Base-by-base conservation (phyloP, 2,113 vertebrate species). In the Piaya cayana region DNA sequence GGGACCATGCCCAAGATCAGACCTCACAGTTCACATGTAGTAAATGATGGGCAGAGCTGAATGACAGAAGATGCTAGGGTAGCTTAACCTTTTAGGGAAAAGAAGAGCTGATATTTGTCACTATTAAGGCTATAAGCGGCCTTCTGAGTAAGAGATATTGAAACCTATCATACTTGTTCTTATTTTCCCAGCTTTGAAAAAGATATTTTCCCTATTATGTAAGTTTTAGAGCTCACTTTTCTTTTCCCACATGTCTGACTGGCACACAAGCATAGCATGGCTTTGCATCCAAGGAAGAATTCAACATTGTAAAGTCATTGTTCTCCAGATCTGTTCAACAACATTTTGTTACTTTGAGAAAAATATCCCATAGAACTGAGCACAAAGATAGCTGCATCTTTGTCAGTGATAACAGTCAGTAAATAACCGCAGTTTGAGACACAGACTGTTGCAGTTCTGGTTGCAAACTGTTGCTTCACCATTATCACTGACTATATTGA, bases 271-370 rank as follows among this genome's bases (percentile, higher is more conserved):
- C 2, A 3, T 23, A 64, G 15, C 12, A 36, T 15, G 64, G 62
- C 32, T 93, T 82, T 88, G 26, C 20, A 56, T 32, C 30, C 22
- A 39, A 71, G 50, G 45, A 74, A 72, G 27, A 45, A 25, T 50
- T 45, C 10, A 22, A 22, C 0, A 0, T 47, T 59, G 23, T n/a
- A 69, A 47, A 11, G 14, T 8, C 52, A 8, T 39, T 81, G 22
- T n/a, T 67, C 50, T 72, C 26, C 36, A 39, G 21, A 55, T 36
- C 39, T 50, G 15, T 42, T 71, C 65, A 65, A 32, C 16, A 55
- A 12, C 13, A 32, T 67, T 82, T 78, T 32, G 37, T 27, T 63
- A 14, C 22, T 52, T 68, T 39, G 50, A 27, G 27, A 12, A 47
- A 88, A 39, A 9, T 21, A 78, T 43, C 15, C 30, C 68, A 64